A percentile compares a stretch with the other conserved stretches of the same genome.
These are phyloP conservation scores for Periphyllus acericola DNA, from an alignment of 2,888 invertebrate genomes.

Conservation along the genomic window DNA sequence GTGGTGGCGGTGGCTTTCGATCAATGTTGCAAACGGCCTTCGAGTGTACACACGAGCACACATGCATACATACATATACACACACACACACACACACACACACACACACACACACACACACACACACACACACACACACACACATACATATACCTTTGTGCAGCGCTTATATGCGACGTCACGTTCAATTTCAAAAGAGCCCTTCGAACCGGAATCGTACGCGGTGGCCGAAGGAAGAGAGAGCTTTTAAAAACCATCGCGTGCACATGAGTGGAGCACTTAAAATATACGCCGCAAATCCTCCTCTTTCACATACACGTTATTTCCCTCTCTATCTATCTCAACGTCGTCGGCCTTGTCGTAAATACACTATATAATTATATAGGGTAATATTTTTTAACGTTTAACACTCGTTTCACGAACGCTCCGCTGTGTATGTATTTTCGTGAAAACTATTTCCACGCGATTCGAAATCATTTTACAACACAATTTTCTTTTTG, in stretches of 20 bases:
- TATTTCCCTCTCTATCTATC: not conserved
- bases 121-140: not conserved
- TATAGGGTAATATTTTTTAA: too few relatives aligned
- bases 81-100: not conserved
- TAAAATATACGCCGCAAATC: slow-evolving; percentile 24
- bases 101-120: not conserved
- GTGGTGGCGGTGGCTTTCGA: not conserved
- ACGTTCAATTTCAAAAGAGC: slow-evolving; percentile 57
- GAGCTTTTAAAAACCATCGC: slow-evolving; percentile 53
- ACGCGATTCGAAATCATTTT: too few relatives aligned
- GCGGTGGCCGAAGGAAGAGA: not conserved
- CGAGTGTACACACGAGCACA: not conserved
- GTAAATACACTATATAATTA: too few relatives aligned
- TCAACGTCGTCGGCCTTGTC: not conserved
- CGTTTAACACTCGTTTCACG: too few relatives aligned
- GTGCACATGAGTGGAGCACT: slow-evolving; percentile 40
- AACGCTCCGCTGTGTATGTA: too few relatives aligned
- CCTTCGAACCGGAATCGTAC: slow-evolving; percentile 45
- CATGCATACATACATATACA: not conserved
- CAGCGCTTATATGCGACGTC: slow-evolving; percentile 31
- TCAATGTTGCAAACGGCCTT: slow-evolving; percentile 7
- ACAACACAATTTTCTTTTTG: too few relatives aligned
- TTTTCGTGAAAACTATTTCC: too few relatives aligned
- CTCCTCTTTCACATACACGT: not conserved
- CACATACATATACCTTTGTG: slow-evolving; percentile 12